Evolutionary conservation across 2,888 invertebrate species (phyloP), one percentile per base, ranked within the genome.

Genomic region (Chironomus riparius): DNA sequence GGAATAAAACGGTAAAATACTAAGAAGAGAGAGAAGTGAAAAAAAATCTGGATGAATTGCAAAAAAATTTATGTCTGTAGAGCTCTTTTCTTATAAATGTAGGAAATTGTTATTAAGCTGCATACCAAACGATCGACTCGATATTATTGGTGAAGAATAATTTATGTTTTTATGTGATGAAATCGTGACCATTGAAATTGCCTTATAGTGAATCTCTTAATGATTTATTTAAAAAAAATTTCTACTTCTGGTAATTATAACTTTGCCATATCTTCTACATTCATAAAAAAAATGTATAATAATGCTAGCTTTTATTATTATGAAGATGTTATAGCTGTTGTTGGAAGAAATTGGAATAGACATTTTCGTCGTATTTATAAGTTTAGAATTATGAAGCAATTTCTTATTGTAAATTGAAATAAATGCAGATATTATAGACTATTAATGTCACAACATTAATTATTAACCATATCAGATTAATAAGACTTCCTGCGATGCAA

Each of bases 111-210:
- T 21, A 21, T 18, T 24, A 24, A 21, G 22, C 22, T 65, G 65
- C 65, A 65, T 65, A 56, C 56, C 56, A 56, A 56, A 56, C 15
- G 18, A 12, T 38, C 65, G 18, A 18, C 18, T 24, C 21, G 12
- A 65, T 65, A 24, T 65, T 65, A 65, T 65, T 65, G 21, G 22
- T 21, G 65, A 65, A 65, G 56, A 56, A 65, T 65, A 65, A 71
- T 71, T 71, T 71, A 71, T 56, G 56, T 48, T 50, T 56, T 56
- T 56, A 48, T 22, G 48, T 71, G 71, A 71, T 71, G 71, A 50
- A 71, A 71, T 71, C 71, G 71, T 71, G 71, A 71, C 71, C 71
- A 71, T 48, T 71, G 56, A 61, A 65, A 65, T 65, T 65, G 24
- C 65, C 22, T 65, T n/a, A 65, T 22, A 21, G 13, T 24, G 65